phyloP scores from a whole-genome alignment of 1,140 invertebrate genomes.

The Brachionus paranguensis region DNA sequence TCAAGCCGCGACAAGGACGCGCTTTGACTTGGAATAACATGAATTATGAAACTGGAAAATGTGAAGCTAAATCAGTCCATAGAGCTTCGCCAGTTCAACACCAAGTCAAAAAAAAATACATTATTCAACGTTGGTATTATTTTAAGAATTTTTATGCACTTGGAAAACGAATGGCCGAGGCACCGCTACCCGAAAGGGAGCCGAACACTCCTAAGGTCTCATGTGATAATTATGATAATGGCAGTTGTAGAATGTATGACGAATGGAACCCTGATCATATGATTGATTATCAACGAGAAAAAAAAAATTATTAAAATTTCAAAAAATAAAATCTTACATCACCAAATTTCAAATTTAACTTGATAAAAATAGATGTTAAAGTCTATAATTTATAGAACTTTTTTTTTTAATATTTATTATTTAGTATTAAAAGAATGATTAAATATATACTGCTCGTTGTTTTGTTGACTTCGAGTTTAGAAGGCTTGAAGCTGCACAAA shows the following conservation, averaged over 20 bases:
- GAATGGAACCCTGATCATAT: slow-evolving; percentile 52
- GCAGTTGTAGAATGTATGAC: slow-evolving; percentile 53
- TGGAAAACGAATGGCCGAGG: slow-evolving; percentile 48
- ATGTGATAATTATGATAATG: slow-evolving; percentile 52
- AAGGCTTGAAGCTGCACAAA: not conserved
- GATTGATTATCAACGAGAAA: slow-evolving; percentile 46
- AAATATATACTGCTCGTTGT: not conserved
- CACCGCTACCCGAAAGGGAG: slow-evolving; percentile 45
- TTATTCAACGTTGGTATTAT: slow-evolving; percentile 55
- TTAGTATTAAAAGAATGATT: not conserved
- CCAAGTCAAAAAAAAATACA: slow-evolving; percentile 49
- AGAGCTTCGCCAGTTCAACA: slow-evolving; percentile 48
- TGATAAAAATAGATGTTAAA: slow-evolving; percentile 21
- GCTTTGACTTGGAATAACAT: slow-evolving; percentile 54
- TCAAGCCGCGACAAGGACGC: slow-evolving; percentile 50
- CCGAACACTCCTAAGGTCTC: slow-evolving; percentile 45
- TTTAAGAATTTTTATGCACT: slow-evolving; percentile 52
- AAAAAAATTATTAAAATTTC: slow-evolving; percentile 4
- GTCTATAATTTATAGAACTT: not conserved
- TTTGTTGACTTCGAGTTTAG: slow-evolving; percentile 5
- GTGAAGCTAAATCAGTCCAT: slow-evolving; percentile 49
- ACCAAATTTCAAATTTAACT: not conserved
- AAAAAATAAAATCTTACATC: not conserved
- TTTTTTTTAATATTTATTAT: not conserved
- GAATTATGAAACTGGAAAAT: slow-evolving; percentile 46